Percentiles rank a stretch among this genome's conserved stretches.
Conservation (phyloP, 2,888 invertebrate genomes). For the Troilus luridus region DNA sequence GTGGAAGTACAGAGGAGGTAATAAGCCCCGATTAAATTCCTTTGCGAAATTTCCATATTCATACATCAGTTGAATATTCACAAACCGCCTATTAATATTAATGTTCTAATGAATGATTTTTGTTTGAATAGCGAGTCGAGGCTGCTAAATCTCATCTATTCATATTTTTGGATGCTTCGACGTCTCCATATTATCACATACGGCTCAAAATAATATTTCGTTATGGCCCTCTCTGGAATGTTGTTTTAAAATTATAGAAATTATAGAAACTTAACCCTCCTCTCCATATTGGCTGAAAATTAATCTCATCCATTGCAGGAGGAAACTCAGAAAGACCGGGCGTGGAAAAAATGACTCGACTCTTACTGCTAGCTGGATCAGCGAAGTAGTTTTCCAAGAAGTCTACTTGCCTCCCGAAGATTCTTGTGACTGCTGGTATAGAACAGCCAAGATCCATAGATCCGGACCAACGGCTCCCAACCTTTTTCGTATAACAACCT, state of each 20-base stretch:
- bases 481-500: no score
- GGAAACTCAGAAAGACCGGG: no score
- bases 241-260: background rate
- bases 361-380: no score
- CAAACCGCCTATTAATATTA: background rate
- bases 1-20: constrained; percentile 3
- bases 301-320: no score
- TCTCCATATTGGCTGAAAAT: no score
- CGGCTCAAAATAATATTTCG: background rate
- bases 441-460: no score
- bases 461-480: no score
- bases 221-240: background rate
- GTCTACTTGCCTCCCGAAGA: no score
- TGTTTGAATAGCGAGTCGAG: background rate
- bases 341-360: no score
- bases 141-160: background rate
- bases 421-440: no score
- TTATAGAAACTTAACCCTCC: no score
- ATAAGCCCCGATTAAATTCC: constrained; percentile 48
- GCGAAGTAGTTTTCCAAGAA: no score
- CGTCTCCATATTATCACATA: background rate
- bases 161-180: background rate
- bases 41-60: constrained; percentile 30
- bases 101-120: constrained; percentile 34
- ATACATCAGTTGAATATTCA: constrained; percentile 36